Percentiles rank a stretch among this genome's conserved stretches.
Evolutionary conservation across 2,888 invertebrate genomes (phyloP).

Genomic region (Nomada hirtipes): DNA sequence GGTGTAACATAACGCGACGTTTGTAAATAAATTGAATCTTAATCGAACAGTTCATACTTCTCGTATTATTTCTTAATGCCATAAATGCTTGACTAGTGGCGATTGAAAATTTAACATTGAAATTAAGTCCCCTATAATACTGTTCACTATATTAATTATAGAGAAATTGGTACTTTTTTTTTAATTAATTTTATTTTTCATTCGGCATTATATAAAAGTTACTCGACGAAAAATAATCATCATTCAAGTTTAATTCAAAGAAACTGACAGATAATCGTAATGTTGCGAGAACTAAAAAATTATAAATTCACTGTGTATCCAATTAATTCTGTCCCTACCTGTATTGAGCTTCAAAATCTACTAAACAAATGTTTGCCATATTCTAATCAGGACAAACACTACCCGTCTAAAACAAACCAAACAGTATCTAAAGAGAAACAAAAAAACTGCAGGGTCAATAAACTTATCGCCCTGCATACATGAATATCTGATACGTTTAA

Average conservation of each 20-base stretch:
- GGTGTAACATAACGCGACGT: constrained; percentile 78
- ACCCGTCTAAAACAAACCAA: not conserved
- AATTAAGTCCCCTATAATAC: too few species aligned
- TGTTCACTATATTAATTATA: too few species aligned
- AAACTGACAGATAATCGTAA: too few species aligned
- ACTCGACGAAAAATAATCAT: not conserved
- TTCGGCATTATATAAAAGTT: not conserved
- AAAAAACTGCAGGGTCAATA: not conserved
- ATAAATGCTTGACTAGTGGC: too few species aligned
- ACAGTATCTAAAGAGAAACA: not conserved
- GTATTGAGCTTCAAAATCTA: not conserved
- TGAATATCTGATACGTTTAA: constrained; percentile 4
- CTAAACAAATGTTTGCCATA: not conserved
- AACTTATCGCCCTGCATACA: not conserved
- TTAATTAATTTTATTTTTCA: not conserved
- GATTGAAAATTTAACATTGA: too few species aligned
- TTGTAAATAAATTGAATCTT: constrained; percentile 78
- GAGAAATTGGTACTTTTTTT: too few species aligned
- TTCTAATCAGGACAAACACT: not conserved
- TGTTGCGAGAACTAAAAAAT: too few species aligned
- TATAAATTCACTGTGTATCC: not conserved
- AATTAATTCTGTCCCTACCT: too few species aligned
- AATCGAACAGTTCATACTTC: constrained; percentile 34
- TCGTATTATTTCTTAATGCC: not conserved
- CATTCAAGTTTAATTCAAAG: too few species aligned